Evolutionary conservation across 2,113 vertebrate genomes (phyloP).

Genomic region (Sturnira hondurensis): DNA sequence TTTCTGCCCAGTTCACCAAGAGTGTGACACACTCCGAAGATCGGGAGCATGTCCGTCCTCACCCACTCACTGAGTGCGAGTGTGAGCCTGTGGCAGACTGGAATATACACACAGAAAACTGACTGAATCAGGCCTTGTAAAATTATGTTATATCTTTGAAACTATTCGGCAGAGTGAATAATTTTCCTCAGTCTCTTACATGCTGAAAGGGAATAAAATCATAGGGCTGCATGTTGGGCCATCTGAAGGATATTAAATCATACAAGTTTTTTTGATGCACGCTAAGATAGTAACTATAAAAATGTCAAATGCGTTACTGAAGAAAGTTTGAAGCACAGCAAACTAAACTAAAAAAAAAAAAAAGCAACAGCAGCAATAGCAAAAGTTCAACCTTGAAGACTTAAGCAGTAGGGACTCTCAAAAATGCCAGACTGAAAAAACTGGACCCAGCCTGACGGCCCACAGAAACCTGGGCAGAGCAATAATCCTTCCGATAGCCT

Average conservation of each 20-base stretch:
- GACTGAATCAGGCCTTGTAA: not conserved
- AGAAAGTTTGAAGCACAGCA: not conserved
- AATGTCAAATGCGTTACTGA: slow-evolving; percentile 44
- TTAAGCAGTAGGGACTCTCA: slow-evolving; percentile 10
- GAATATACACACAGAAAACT: not conserved
- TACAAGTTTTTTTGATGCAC: slow-evolving; percentile 19
- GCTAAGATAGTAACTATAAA: slow-evolving; percentile 57
- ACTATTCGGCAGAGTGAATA: not conserved
- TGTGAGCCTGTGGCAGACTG: not conserved
- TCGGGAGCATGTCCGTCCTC: not conserved
- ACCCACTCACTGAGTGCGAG: not conserved
- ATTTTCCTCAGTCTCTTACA: not conserved
- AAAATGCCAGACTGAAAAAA: slow-evolving; percentile 38
- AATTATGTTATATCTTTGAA: slow-evolving; percentile 7
- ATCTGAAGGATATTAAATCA: slow-evolving; percentile 40
- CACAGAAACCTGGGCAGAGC: not conserved
- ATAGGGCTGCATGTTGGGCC: not conserved
- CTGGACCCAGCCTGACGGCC: not conserved
- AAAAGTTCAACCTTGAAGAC: slow-evolving; percentile 28
- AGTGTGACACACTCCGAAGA: not conserved
- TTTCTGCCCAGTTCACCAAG: not conserved
- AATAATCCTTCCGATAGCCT: not conserved
- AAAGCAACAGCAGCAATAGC: slow-evolving; percentile 48
- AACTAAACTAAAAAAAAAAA: slow-evolving; percentile 46
- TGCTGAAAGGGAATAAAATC: not conserved